phyloP scores from a whole-genome alignment of 2,113 vertebrate species.

The Mugil cephalus region DNA sequence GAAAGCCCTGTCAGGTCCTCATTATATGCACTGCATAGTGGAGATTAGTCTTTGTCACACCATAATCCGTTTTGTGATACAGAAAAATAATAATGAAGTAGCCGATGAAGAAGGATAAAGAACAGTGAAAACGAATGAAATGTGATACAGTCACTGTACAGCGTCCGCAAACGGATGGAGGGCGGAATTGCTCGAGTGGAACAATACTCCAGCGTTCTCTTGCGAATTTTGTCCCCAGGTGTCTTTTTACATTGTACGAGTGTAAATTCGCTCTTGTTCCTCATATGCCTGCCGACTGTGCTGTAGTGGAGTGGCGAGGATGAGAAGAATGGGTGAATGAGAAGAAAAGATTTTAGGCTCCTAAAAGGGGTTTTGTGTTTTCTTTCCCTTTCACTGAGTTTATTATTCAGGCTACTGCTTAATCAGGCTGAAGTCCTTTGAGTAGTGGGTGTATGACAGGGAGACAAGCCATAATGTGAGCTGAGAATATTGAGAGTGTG shows the following conservation, averaged over 20 bases:
- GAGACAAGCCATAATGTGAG: conserved; percentile 14
- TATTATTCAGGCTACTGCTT: conserved; percentile 35
- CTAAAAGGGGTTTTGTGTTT: conserved; percentile 13
- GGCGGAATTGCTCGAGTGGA: conserved; percentile 17
- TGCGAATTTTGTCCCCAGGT: conserved; percentile 16
- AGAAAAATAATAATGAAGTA: conserved; percentile 15
- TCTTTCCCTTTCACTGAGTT: conserved; percentile 29
- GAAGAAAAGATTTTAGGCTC: conserved; percentile 27
- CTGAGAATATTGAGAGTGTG: conserved; percentile 1
- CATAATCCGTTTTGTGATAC: not conserved
- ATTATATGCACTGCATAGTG: conserved; percentile 21
- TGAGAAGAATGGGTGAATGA: not conserved
- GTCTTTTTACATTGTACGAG: conserved; percentile 30
- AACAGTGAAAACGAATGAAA: conserved; percentile 26
- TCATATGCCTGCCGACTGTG: conserved; percentile 4
- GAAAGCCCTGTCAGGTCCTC: not conserved
- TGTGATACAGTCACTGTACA: conserved; percentile 6
- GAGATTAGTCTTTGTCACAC: conserved; percentile 14
- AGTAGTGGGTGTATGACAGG: conserved; percentile 1
- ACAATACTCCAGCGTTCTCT: conserved; percentile 27
- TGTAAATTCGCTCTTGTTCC: conserved; percentile 4
- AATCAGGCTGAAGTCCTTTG: conserved; percentile 55
- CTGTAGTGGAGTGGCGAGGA: not conserved
- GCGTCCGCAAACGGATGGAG: not conserved
- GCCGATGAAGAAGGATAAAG: not conserved